These are phyloP conservation scores for Stegastes partitus DNA, from an alignment of 2,113 vertebrate genomes.

Conservation along the genomic window DNA sequence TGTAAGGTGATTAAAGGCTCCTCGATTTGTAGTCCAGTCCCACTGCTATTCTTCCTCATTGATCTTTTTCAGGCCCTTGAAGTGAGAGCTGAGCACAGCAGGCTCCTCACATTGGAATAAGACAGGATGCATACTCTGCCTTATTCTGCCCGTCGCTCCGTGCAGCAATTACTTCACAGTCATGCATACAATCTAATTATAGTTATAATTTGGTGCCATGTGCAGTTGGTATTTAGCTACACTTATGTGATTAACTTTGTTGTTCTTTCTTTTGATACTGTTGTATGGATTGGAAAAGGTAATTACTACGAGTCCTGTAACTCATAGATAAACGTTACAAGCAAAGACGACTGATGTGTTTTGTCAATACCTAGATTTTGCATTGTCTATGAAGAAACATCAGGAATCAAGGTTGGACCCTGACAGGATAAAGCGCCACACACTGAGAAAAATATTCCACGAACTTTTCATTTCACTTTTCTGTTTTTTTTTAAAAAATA, in stretches of 20 bases:
- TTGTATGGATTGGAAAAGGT: background rate
- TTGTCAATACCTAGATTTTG: no score
- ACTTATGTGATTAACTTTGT: constrained; percentile 16
- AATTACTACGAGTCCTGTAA: no score
- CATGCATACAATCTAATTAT: constrained; percentile 32
- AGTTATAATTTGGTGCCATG: constrained; percentile 34
- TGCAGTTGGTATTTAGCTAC: constrained; percentile 19
- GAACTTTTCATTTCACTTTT: no score
- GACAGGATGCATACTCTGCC: constrained; percentile 20
- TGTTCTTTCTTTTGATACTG: constrained; percentile 34
- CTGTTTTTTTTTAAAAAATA: no score
- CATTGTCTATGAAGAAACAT: no score
- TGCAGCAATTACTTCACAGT: constrained; percentile 33
- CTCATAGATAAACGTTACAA: no score
- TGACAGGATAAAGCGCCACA: no score
- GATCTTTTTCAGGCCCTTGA: constrained; percentile 73
- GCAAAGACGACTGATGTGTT: no score
- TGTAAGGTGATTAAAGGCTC: constrained; percentile 79
- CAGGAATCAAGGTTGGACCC: no score
- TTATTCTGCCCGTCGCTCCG: constrained; percentile 17
- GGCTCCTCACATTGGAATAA: constrained; percentile 48
- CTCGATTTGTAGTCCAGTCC: constrained; percentile 76
- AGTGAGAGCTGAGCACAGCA: constrained; percentile 56
- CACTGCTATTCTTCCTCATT: constrained; percentile 71
- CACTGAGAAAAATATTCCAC: no score